These are phyloP conservation scores for Chouioia cunea DNA, from an alignment of 2,888 invertebrate genomes.

Conservation along the genomic window DNA sequence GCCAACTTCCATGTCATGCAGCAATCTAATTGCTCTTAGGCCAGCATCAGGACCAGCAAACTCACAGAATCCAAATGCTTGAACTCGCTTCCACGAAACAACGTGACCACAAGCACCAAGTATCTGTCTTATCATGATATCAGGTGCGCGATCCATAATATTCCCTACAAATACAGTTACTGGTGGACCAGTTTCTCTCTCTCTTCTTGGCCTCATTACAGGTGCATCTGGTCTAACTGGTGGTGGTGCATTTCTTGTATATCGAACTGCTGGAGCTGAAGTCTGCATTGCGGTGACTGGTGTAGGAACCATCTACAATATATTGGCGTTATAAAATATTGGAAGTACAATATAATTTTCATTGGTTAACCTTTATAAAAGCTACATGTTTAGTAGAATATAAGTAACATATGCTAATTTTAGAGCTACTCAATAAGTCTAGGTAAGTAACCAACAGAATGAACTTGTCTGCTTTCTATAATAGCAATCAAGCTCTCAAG, in stretches of 20 bases:
- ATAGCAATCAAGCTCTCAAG: too few relatives aligned
- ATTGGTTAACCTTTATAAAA: too few relatives aligned
- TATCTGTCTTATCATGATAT: slow-evolving; percentile 93
- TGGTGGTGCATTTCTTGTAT: slow-evolving; percentile 64
- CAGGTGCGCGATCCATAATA: slow-evolving; percentile 94
- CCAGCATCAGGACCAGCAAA: slow-evolving; percentile 96
- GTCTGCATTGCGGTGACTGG: slow-evolving; percentile 69
- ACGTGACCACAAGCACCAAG: slow-evolving; percentile 94
- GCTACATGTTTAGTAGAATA: too few relatives aligned
- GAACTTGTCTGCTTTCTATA: too few relatives aligned
- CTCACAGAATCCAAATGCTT: slow-evolving; percentile 98
- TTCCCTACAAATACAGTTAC: slow-evolving; percentile 99
- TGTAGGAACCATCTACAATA: slow-evolving; percentile 68
- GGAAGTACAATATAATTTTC: too few relatives aligned
- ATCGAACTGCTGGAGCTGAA: slow-evolving; percentile 65
- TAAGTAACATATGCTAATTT: too few relatives aligned
- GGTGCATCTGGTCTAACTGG: slow-evolving; percentile 39
- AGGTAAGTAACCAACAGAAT: too few relatives aligned
- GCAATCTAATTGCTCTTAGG: slow-evolving; percentile 89
- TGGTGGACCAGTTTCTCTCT: slow-evolving; percentile 78
- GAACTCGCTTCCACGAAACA: slow-evolving; percentile 96
- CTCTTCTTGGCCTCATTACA: slow-evolving; percentile 55
- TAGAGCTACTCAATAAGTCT: too few relatives aligned
- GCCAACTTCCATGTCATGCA: slow-evolving; percentile 93
- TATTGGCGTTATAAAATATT: too few relatives aligned